phyloP scores from a whole-genome alignment of 2,797 vertebrate species.

The Acrossocheilus wenchowensis region DNA sequence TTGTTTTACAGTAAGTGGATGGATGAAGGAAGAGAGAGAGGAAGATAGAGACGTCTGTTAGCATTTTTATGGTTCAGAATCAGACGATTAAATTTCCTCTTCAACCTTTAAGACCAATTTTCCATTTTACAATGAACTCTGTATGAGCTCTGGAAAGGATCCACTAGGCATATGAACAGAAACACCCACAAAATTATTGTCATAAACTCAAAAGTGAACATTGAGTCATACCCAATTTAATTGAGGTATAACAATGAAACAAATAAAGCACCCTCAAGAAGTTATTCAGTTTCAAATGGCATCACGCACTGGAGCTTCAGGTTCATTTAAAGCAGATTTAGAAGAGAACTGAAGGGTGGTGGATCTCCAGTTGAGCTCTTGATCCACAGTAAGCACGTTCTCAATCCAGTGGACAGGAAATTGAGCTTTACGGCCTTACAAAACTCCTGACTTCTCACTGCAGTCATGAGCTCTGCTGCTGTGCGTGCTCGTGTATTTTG shows the following conservation, averaged over 20 bases:
- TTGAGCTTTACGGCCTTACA: constrained; percentile 15
- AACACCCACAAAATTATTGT: constrained; percentile 18
- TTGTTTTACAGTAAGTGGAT: constrained; percentile 74
- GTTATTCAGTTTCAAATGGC: neutral
- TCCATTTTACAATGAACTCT: constrained; percentile 32
- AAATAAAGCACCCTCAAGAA: neutral
- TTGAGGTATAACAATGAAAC: constrained; percentile 19
- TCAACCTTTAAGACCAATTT: constrained; percentile 55
- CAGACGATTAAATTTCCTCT: constrained; percentile 58
- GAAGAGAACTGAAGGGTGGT: neutral
- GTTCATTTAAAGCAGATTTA: constrained; percentile 10
- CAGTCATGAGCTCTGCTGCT: constrained; percentile 56
- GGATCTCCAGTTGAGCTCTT: neutral
- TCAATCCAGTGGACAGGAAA: constrained; percentile 15
- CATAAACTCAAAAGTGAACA: constrained; percentile 13
- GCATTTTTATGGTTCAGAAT: constrained; percentile 31
- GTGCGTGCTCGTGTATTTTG: neutral
- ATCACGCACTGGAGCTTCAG: neutral
- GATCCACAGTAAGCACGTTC: constrained; percentile 16
- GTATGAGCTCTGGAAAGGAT: constrained; percentile 25
- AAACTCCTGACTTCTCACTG: constrained; percentile 47
- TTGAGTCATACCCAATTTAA: neutral
- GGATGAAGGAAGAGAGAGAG: constrained; percentile 54
- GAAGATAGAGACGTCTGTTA: constrained; percentile 27
- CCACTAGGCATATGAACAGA: neutral